Evolutionary conservation across 2,113 vertebrate species (phyloP).

Genomic region (Naja naja): DNA sequence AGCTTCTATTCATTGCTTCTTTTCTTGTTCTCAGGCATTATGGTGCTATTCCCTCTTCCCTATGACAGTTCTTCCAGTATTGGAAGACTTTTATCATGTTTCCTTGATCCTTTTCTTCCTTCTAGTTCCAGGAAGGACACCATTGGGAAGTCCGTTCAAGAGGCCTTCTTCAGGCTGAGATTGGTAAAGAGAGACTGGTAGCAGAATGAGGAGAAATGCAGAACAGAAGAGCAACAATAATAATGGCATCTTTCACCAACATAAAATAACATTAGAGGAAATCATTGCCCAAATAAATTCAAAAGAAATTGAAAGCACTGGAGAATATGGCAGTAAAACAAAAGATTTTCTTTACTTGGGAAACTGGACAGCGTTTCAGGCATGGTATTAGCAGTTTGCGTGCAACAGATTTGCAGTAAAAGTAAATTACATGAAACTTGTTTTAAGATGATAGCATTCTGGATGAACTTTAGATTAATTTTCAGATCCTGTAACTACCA

Average conservation of each 20-base stretch:
- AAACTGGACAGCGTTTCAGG: not conserved
- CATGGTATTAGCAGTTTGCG: not conserved
- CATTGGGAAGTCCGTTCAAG: not conserved
- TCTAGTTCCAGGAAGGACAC: not conserved
- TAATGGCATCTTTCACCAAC: not conserved
- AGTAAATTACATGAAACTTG: not conserved
- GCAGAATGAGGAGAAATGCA: not conserved
- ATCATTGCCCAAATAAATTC: not conserved
- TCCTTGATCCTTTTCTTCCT: not conserved
- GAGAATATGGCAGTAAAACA: not conserved
- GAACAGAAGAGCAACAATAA: not conserved
- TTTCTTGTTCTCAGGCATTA: not conserved
- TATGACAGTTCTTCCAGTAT: not conserved
- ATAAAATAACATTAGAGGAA: not conserved
- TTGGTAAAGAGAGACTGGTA: not conserved
- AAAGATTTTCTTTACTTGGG: not conserved
- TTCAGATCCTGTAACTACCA: not conserved
- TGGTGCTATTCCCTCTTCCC: not conserved
- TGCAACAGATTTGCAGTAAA: not conserved
- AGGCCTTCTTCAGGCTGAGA: not conserved
- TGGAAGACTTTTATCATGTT: not conserved
- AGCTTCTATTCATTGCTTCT: not conserved
- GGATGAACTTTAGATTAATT: not conserved
- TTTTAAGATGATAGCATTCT: not conserved
- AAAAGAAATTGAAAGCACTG: not conserved